Evolutionary conservation across 1,140 invertebrate species (phyloP), one percentile per base, ranked within the genome.

Genomic region (Delia radicum): DNA sequence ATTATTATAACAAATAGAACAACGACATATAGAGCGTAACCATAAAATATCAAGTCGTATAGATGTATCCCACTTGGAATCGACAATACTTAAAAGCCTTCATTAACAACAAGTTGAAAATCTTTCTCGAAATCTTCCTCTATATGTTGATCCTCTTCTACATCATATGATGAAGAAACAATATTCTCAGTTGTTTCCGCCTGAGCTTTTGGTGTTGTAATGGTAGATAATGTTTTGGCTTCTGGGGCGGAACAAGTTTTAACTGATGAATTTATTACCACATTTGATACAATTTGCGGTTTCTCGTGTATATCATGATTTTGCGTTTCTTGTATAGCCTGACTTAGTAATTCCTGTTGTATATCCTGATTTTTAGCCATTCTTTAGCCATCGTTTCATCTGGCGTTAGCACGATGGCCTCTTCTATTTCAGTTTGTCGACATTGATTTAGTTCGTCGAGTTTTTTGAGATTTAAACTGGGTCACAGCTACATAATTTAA

Each of bases 401-500:
- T n/a, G n/a, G n/a, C n/a, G n/a, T n/a, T n/a, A n/a, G n/a, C n/a
- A n/a, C n/a, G n/a, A n/a, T n/a, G n/a, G n/a, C n/a, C n/a, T n/a
- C 18, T 0, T 21, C 29, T 7, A n/a, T 55, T 55, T 37, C 15
- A 37, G 7, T 10, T 15, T 73, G 72, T 1, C 48, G 37, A 26
- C 72, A 73, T 8, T 37, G n/a, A 15, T 76, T 46, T 48, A 76
- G 2, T 33, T 62, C 33, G 48, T 76, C 29, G 5, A 73, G 29
- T 2, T 72, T 8, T 21, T 48, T 48, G 0, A 78, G 55, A 75
- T 75, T 75, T 29, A 78, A 69, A 67, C 31, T 62, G n/a, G 77
- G 77, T n/a, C 13, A 77, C 31, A 10, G 76, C 76, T 2, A 67
- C 65, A 18, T 28, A 18, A 71, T 78, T 78, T 3, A 78, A 27